Evolutionary conservation across 2,888 invertebrate species (phyloP), one percentile per base, ranked within the genome.

Genomic region (Lacanobia wlatinum): DNA sequence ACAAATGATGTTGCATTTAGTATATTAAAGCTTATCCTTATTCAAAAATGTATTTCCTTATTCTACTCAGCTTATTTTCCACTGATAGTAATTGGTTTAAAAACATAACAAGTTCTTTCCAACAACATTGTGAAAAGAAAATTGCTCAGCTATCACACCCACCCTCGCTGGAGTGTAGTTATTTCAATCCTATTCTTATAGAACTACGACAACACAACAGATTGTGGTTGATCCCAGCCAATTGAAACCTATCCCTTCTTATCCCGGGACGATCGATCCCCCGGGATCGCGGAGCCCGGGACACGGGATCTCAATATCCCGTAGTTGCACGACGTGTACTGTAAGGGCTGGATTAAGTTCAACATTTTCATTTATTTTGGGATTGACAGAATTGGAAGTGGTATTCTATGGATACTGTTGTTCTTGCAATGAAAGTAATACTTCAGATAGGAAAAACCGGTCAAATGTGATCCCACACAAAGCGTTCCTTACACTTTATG

Each of bases 211-310:
- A 80, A 76, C 85, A 83, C 77, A 83, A 78, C 80, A 84, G 82
- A 84, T 81, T 78, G 84, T 74, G 84, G 84, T 80, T 73, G 83
- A 85, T 85, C 85, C 87, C 65, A 70, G 76, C 73, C 87, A 86
- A 87, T 87, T 84, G 86, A 83, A 86, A 76, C 72, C 84, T 77
- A 83, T 77, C 87, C 80, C 76, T 80, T 63, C 70, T 72, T 68
- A 84, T 86, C 84, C 78, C 71, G 76, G 78, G 76, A 75, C 71
- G 82, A 87, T 84, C 85, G 87, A 82, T 87, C 87, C 88, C 87
- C 40, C 43, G 88, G 88, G 87, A 87, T 64, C 48, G 63, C 60
- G 50, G 73, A 82, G 62, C 59, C 61, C 53, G 73, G 80, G 63
- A 79, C 55, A 18, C 74, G 68, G 80, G 80, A 68, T 63, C 80